Base-by-base conservation (phyloP, 2,888 invertebrate species). In the Drosophila rubida region DNA sequence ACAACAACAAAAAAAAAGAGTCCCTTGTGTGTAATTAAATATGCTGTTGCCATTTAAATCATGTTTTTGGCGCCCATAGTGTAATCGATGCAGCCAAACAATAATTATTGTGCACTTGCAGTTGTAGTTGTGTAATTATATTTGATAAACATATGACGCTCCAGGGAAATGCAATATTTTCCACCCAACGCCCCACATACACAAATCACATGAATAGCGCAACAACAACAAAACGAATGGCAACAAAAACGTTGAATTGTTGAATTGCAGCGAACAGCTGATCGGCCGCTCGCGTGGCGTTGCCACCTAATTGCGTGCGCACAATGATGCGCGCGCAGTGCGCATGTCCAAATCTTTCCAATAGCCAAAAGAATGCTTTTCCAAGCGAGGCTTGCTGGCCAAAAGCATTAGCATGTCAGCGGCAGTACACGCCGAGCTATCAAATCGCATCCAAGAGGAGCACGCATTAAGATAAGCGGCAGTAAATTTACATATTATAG, bases 381-480 rank as follows among this genome's bases (percentile, higher is more conserved):
- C 75, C 81, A 74, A 78, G 64, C 58, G 23, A 72, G 80, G 62
- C 58, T 67, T 65, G 68, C 54, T 58, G 63, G 61, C 22, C 69
- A 61, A 59, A 61, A 49, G 45, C 50, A 45, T 41, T 48, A 37
- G 37, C 48, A 55, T 61, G 37, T 41, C 39, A 54, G 39, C 53
- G 76, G 48, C 86, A 83, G 82, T 83, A 85, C 63, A 81, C 73
- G 88, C 66, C 80, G 88, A 87, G 82, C 82, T 70, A 82, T 85
- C 76, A 68, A 69, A 85, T 73, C 88, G 79, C 66, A 61, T 59
- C 11, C 44, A 64, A 46, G 62, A 22, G 50, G 45, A 61, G 54
- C 74, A 80, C 77, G 61, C 54, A 62, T 53, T 25, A 51, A 50
- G 27, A 50, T 37, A 45, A 27, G 66, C 46, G 65, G 51, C 48